phyloP scores from a whole-genome alignment of 2,113 vertebrate genomes.

The Crocuta crocuta region DNA sequence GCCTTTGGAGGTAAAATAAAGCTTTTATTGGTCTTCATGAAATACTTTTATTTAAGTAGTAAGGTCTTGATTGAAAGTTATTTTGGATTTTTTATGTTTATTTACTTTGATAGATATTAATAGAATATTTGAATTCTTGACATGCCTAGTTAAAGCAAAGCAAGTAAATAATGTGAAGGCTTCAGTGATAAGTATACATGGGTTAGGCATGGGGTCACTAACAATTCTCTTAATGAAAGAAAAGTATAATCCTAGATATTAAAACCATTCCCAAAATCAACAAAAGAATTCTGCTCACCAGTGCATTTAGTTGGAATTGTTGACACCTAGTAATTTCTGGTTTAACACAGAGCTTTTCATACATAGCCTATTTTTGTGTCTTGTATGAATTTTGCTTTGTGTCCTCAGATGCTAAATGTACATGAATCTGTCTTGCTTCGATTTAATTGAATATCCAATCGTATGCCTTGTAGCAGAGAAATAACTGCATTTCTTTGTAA shows the following conservation, averaged over 20 bases:
- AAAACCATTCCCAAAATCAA: conserved; percentile 7
- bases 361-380: not conserved
- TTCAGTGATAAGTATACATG: not conserved
- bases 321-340: not conserved
- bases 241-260: not conserved
- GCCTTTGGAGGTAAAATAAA: not conserved
- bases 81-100: too few relatives aligned
- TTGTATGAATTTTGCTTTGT: not conserved
- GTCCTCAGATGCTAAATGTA: not conserved
- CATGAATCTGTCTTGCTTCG: not conserved
- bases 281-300: not conserved
- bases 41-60: conserved; percentile 4
- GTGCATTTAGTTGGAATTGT: not conserved
- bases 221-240: not conserved
- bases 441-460: not conserved
- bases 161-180: not conserved
- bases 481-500: not conserved
- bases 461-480: not conserved
- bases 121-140: conserved; percentile 6
- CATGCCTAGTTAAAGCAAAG: conserved; percentile 17
- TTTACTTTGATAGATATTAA: not conserved
- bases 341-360: not conserved
- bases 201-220: not conserved
- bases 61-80: conserved; percentile 3
- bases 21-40: not conserved